Percentiles rank a stretch among this genome's conserved stretches.
phyloP scores from a whole-genome alignment of 1,140 invertebrate species.

The Lepeophtheirus salmonis region DNA sequence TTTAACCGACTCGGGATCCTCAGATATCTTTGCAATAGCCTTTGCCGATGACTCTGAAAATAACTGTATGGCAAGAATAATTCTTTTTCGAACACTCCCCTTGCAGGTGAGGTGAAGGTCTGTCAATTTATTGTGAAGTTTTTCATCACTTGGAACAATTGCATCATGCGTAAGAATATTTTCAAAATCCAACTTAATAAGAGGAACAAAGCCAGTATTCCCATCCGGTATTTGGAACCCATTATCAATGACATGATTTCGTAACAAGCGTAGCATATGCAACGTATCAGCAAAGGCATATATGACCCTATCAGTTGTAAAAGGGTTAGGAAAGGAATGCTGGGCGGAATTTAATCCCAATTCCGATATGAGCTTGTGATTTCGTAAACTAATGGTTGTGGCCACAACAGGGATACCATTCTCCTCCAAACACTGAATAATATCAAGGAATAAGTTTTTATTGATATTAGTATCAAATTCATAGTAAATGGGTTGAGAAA shows the following conservation, averaged over 20 bases:
- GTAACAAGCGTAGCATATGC: neutral
- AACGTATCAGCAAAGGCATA: neutral
- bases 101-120: neutral
- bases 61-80: neutral
- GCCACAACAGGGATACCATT: neutral
- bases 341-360: neutral
- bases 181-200: neutral
- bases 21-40: neutral
- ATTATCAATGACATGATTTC: neutral
- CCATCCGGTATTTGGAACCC: neutral
- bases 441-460: neutral
- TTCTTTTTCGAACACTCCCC: neutral
- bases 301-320: neutral
- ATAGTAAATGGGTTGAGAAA: neutral
- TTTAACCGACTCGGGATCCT: neutral
- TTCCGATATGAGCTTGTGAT: neutral
- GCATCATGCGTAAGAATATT: neutral
- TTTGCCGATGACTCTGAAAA: neutral
- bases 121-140: neutral
- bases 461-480: neutral
- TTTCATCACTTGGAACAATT: neutral
- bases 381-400: neutral
- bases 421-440: neutral
- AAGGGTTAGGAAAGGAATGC: neutral
- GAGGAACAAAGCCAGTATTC: neutral